Percentiles rank a stretch among this genome's conserved stretches.
These are phyloP conservation scores for Gambusia yucatana DNA, from an alignment of 2,797 vertebrate species.

Conservation along the genomic window DNA sequence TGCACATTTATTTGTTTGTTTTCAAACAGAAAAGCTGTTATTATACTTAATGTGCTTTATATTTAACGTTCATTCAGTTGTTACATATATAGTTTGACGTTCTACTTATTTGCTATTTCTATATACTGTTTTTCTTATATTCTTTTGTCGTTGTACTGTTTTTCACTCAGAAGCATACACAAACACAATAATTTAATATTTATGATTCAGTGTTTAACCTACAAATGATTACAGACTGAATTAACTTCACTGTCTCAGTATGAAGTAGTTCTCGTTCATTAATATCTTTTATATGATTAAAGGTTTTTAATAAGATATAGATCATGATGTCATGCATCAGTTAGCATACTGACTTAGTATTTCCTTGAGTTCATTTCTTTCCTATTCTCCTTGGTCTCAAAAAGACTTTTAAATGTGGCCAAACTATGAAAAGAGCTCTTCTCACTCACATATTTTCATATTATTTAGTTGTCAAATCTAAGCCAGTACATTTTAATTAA, in stretches of 20 bases:
- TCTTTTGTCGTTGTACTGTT: not conserved
- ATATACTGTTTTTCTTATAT: not conserved
- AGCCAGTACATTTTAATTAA: not conserved
- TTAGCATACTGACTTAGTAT: not conserved
- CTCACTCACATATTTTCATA: not conserved
- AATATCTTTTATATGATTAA: not conserved
- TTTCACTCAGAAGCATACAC: not conserved
- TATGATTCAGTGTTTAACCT: not conserved
- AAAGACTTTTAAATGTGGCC: not conserved
- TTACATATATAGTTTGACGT: not conserved
- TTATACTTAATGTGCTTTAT: not conserved
- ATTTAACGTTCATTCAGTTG: not conserved
- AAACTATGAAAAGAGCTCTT: not conserved
- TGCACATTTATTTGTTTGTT: constrained; percentile 46
- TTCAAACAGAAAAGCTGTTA: not conserved
- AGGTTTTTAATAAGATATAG: not conserved
- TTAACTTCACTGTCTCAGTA: not conserved
- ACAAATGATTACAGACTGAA: not conserved
- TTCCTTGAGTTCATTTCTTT: not conserved
- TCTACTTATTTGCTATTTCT: not conserved
- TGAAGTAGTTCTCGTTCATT: not conserved
- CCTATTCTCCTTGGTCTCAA: not conserved
- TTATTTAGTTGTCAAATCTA: not conserved
- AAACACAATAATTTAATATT: not conserved
- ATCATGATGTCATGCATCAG: not conserved